A percentile compares a stretch with the other conserved stretches of the same genome.
phyloP scores from a whole-genome alignment of 2,888 invertebrate species.

The Idaea aversata region DNA sequence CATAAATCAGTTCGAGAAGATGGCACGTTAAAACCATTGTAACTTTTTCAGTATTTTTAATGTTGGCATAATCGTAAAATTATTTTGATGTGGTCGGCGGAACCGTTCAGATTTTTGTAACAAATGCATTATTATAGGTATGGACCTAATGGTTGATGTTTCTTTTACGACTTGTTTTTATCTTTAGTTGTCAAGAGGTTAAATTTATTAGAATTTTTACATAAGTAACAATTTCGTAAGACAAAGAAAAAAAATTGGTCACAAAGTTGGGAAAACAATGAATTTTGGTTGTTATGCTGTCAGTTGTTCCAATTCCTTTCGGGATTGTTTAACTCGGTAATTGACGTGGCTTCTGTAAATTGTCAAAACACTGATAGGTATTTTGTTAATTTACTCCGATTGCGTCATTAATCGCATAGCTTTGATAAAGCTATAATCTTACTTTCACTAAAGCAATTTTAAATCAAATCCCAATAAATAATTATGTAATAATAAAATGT shows the following conservation, averaged over 20 bases:
- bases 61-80: slow-evolving; percentile 37
- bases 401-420: neutral
- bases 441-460: neutral
- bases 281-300: slow-evolving; percentile 2
- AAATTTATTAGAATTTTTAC: slow-evolving; percentile 21
- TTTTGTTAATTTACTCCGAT: neutral
- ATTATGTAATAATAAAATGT: too few relatives aligned
- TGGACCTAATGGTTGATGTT: slow-evolving; percentile 21
- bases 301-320: neutral
- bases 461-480: too few relatives aligned
- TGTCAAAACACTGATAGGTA: neutral
- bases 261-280: neutral
- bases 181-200: slow-evolving; percentile 30
- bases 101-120: slow-evolving; percentile 33
- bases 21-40: slow-evolving; percentile 44
- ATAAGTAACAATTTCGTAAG: neutral
- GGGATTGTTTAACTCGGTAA: neutral
- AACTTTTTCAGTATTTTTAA: slow-evolving; percentile 37
- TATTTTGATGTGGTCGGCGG: slow-evolving; percentile 44
- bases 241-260: neutral
- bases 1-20: slow-evolving; percentile 45
- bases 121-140: slow-evolving; percentile 25
- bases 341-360: neutral
- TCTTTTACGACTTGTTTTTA: slow-evolving; percentile 27
- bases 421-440: neutral